phyloP scores from a whole-genome alignment of 1,140 invertebrate species.

The Teleogryllus occipitalis region DNA sequence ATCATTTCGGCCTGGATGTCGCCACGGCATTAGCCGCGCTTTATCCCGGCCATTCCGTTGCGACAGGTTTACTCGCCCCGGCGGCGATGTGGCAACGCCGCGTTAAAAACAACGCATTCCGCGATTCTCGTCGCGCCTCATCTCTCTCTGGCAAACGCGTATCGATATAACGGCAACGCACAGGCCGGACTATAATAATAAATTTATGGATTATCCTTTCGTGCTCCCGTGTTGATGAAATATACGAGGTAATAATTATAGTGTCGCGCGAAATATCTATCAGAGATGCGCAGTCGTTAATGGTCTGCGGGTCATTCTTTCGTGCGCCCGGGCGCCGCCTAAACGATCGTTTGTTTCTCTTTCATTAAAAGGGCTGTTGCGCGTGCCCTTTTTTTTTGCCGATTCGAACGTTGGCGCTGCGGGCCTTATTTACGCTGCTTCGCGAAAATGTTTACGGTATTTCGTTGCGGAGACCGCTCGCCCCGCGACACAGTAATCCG shows the following conservation, averaged over 20 bases:
- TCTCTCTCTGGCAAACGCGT: background rate
- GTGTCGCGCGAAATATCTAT: background rate
- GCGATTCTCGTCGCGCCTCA: background rate
- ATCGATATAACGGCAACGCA: background rate
- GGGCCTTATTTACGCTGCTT: background rate
- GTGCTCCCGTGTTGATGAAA: background rate
- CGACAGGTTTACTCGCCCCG: background rate
- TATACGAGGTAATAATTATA: background rate
- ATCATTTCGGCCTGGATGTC: background rate
- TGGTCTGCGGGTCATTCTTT: too few relatives aligned
- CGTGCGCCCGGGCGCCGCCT: too few relatives aligned
- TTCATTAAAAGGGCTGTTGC: background rate
- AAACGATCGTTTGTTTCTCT: background rate
- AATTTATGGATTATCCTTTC: constrained; percentile 2
- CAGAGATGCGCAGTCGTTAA: too few relatives aligned
- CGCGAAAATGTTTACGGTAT: background rate
- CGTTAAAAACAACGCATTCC: background rate
- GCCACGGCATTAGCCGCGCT: background rate
- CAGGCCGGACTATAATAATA: background rate
- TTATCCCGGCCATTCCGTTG: background rate
- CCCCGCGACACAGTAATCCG: background rate
- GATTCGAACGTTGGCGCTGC: background rate
- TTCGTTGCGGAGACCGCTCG: background rate
- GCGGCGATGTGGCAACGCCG: background rate
- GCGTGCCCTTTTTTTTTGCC: background rate